These are phyloP conservation scores for Pipistrellus kuhlii DNA, from an alignment of 2,797 vertebrate species.

Conservation along the genomic window DNA sequence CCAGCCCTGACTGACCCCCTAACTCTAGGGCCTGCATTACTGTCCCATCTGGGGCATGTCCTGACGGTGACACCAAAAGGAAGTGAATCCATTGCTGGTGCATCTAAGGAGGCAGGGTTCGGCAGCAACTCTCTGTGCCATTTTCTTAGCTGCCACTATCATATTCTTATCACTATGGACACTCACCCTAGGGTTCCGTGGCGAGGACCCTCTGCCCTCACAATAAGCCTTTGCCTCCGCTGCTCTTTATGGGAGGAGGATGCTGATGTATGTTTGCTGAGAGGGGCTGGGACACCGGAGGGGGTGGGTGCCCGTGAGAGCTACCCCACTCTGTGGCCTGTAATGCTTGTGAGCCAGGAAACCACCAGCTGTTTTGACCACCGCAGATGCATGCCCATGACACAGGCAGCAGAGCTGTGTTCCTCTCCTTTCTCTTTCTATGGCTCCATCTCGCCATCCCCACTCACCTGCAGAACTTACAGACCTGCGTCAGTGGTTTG, in stretches of 20 bases:
- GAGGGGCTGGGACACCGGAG: background rate
- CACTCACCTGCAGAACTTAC: background rate
- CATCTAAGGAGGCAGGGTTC: background rate
- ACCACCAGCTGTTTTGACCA: background rate
- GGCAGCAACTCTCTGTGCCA: background rate
- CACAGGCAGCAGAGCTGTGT: background rate
- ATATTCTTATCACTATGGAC: background rate
- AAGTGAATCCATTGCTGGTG: background rate
- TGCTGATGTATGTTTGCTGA: background rate
- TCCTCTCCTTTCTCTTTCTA: background rate
- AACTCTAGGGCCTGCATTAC: background rate
- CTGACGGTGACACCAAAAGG: background rate
- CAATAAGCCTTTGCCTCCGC: background rate
- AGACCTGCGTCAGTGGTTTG: background rate
- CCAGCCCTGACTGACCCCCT: background rate
- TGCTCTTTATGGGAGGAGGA: background rate
- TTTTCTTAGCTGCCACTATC: background rate
- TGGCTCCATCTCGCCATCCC: background rate
- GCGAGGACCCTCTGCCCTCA: background rate
- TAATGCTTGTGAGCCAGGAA: background rate
- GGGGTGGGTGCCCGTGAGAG: background rate
- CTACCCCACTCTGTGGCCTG: background rate
- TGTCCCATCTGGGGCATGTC: background rate
- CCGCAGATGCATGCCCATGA: rapidly evolving
- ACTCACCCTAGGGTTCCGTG: background rate